Evolutionary conservation across 1,140 invertebrate species (phyloP).

Genomic region (Nasonia vitripennis): DNA sequence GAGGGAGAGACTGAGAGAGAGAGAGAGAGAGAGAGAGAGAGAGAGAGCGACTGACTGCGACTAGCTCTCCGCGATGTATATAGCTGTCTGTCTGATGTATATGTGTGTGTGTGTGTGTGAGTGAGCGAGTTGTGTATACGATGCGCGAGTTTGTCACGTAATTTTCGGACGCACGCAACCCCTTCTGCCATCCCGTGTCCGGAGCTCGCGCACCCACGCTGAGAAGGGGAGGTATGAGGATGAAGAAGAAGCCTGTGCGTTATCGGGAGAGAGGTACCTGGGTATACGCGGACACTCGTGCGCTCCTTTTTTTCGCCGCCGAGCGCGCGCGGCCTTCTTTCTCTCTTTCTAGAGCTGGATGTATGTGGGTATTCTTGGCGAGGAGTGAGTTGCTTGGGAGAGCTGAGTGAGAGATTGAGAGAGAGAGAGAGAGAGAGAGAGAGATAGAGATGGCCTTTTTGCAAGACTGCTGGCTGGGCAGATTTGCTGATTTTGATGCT

Average conservation of each 20-base stretch:
- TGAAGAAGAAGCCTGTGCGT: neutral
- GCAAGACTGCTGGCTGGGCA: neutral
- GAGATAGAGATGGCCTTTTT: neutral
- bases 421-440: too few relatives aligned
- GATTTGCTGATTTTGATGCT: neutral
- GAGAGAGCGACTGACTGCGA: neutral
- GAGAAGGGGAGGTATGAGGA: neutral
- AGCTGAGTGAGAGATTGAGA: too few relatives aligned
- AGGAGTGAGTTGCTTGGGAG: neutral
- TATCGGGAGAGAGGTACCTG: neutral
- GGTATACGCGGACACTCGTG: neutral
- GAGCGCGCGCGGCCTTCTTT: slow-evolving; percentile 9
- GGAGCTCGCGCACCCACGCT: neutral
- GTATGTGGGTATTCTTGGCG: slow-evolving; percentile 7
- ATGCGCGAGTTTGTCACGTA: slow-evolving; percentile 72
- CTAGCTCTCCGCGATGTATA: too few relatives aligned
- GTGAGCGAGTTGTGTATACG: slow-evolving; percentile 55
- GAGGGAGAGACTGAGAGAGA: neutral
- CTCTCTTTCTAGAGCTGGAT: slow-evolving; percentile 14
- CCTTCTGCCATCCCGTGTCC: slow-evolving; percentile 32
- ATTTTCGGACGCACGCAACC: slow-evolving; percentile 67
- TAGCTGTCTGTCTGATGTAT: too few relatives aligned
- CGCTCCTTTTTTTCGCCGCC: neutral
- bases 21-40: too few relatives aligned
- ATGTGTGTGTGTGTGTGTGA: slow-evolving; percentile 28